Base-by-base conservation (phyloP, 2,113 vertebrate species). In the Amphilophus citrinellus region DNA sequence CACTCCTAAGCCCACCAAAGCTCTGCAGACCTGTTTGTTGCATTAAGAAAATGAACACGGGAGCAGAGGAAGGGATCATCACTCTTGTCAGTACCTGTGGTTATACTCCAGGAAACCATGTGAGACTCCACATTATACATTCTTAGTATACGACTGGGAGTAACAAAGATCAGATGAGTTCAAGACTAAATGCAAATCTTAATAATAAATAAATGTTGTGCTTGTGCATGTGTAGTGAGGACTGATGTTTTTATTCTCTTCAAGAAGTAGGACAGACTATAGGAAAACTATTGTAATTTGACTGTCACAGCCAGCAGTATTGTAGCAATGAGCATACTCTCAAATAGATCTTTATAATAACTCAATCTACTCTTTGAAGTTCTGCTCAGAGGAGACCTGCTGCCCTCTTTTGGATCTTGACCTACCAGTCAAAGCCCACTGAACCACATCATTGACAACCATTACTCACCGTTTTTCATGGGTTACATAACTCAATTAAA, bases 11-110 rank as follows among this genome's bases (percentile, higher is more conserved):
- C 44, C 82, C 59, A 75, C n/a, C 61, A 63, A 62, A 76, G 76
- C 73, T 61, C 80, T 82, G 61, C 61, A 66, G 53, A 82, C 79
- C 60, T 11, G n/a, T 76, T 80, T 75, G 78, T 71, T 87, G 58
- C 79, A 39, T 47, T 11, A 39, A 58, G n/a, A 10, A 85, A 44
- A 77, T 76, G 56, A 80, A 80, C 3, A 60, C 0, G 42, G n/a
- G 30, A 27, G 60, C n/a, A 73, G 44, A 17, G 20, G 53, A 59
- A 56, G 22, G 56, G 37, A 42, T 86, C 22, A 22, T 76, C 62
- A 10, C 53, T 30, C 32, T 76, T 13, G 6, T 66, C 56, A 76
- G 71, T 22, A 61, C 42, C n/a, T 53, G 30, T 42, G 20, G 50
- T 3, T 76, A 8, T 14, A 42, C 66, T 76, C 35, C 66, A 62